A percentile compares a stretch with the other conserved stretches of the same genome.
phyloP scores from a whole-genome alignment of 2,888 invertebrate species.

The Hirtodrosophila duncani region DNA sequence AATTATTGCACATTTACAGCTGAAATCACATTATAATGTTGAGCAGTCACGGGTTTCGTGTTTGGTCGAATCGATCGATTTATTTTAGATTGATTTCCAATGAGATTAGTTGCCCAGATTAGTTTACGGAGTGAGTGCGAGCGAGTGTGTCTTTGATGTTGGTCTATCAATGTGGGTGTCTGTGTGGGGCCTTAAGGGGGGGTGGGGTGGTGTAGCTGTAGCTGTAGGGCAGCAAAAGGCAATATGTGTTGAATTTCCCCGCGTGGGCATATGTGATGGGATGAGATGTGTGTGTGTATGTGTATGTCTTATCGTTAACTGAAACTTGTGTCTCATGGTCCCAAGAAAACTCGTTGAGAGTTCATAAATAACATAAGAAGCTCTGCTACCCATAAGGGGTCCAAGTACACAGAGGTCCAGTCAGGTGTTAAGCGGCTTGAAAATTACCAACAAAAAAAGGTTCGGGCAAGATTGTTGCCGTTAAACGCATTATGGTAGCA shows the following conservation, averaged over 20 bases:
- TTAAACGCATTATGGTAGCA: no score
- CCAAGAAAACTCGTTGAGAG: slow-evolving; percentile 42
- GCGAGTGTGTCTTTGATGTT: slow-evolving; percentile 3
- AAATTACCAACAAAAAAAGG: slow-evolving; percentile 37
- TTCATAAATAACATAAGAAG: slow-evolving; percentile 58
- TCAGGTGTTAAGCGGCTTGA: slow-evolving; percentile 25
- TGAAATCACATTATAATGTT: slow-evolving; percentile 68
- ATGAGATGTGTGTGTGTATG: slow-evolving; percentile 7
- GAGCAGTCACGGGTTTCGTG: slow-evolving; percentile 42
- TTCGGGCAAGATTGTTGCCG: no score
- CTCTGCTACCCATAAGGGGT: no score
- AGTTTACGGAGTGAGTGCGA: slow-evolving; percentile 44
- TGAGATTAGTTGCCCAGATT: slow-evolving; percentile 63
- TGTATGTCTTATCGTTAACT: slow-evolving; percentile 30
- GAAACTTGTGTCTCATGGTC: slow-evolving; percentile 27
- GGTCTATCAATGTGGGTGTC: slow-evolving; percentile 2
- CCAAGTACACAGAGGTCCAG: neutral
- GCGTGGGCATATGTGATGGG: slow-evolving; percentile 33
- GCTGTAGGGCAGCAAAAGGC: neutral
- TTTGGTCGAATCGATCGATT: slow-evolving; percentile 57
- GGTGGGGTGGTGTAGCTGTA: slow-evolving; percentile 24
- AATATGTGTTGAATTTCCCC: slow-evolving; percentile 49
- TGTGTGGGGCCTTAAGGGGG: slow-evolving; percentile 19
- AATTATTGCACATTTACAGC: slow-evolving; percentile 72
- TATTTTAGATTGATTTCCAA: slow-evolving; percentile 69